Conservation (phyloP, 2,113 vertebrate genomes). For the Brevimyrus niger region DNA sequence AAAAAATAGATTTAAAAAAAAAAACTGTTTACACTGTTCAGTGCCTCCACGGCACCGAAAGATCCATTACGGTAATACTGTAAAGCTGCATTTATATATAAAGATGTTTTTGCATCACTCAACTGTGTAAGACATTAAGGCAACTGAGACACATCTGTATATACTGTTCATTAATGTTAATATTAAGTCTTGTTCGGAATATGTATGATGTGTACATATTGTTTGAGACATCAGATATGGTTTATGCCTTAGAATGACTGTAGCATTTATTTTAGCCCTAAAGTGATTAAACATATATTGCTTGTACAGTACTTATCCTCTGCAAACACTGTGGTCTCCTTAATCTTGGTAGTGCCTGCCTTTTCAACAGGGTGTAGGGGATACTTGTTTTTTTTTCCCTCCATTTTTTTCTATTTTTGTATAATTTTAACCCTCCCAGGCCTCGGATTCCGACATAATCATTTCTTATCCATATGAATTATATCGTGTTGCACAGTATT, state of each 20-base stretch:
- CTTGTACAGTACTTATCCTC: conserved; percentile 80
- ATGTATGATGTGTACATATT: conserved; percentile 87
- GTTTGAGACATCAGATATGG: conserved; percentile 73
- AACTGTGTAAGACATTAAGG: conserved; percentile 69
- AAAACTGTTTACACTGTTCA: conserved; percentile 83
- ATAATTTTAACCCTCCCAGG: conserved; percentile 71
- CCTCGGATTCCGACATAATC: conserved; percentile 69
- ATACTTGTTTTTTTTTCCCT: conserved; percentile 70
- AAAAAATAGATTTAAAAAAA: conserved; percentile 23
- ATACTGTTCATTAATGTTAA: conserved; percentile 88
- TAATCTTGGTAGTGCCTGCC: conserved; percentile 83
- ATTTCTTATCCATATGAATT: conserved; percentile 77
- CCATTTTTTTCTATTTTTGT: conserved; percentile 60
- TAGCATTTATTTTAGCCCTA: conserved; percentile 77
- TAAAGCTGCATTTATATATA: conserved; percentile 77
- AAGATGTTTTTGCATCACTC: conserved; percentile 74
- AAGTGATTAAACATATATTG: conserved; percentile 68
- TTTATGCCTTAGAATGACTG: conserved; percentile 77
- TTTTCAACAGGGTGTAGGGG: conserved; percentile 78
- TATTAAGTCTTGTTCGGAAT: conserved; percentile 81
- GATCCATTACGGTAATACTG: conserved; percentile 65
- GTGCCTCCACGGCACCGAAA: conserved; percentile 69
- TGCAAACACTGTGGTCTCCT: conserved; percentile 80
- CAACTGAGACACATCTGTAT: conserved; percentile 70
- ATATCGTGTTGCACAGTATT: conserved; percentile 77